Conservation (phyloP, 2,113 vertebrate genomes). For the Pagrus major region DNA sequence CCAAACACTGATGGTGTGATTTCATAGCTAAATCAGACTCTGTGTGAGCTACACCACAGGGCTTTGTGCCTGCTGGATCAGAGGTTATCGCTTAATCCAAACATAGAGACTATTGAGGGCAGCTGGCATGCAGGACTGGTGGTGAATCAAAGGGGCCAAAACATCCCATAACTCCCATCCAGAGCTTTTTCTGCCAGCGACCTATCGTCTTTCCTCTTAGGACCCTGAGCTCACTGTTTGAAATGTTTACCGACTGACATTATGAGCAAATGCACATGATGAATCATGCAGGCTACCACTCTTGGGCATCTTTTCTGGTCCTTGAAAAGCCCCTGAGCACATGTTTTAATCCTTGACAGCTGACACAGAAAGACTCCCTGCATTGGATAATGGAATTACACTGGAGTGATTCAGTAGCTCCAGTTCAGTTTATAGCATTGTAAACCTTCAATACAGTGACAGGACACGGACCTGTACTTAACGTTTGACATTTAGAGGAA, state of each 20-base stretch:
- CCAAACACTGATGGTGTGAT: constrained; percentile 66
- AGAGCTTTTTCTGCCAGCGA: constrained; percentile 19
- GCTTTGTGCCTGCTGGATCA: constrained; percentile 49
- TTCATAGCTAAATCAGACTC: constrained; percentile 63
- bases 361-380: constrained; percentile 33
- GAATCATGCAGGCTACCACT: constrained; percentile 6
- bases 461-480: background rate
- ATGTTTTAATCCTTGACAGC: constrained; percentile 51
- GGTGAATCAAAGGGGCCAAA: constrained; percentile 47
- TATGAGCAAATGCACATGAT: constrained; percentile 37
- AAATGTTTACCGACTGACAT: constrained; percentile 56
- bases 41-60: constrained; percentile 42
- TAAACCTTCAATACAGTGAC: background rate
- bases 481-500: background rate
- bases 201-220: constrained; percentile 50
- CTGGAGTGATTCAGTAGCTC: background rate
- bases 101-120: constrained; percentile 25
- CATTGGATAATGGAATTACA: constrained; percentile 22
- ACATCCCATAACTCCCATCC: constrained; percentile 30
- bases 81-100: constrained; percentile 36
- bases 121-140: constrained; percentile 35
- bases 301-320: constrained; percentile 41
- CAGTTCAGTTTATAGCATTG: background rate
- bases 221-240: constrained; percentile 14
- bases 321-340: constrained; percentile 23